These are phyloP conservation scores for Mungos mungo DNA, from an alignment of 2,113 vertebrate genomes.

Conservation along the genomic window DNA sequence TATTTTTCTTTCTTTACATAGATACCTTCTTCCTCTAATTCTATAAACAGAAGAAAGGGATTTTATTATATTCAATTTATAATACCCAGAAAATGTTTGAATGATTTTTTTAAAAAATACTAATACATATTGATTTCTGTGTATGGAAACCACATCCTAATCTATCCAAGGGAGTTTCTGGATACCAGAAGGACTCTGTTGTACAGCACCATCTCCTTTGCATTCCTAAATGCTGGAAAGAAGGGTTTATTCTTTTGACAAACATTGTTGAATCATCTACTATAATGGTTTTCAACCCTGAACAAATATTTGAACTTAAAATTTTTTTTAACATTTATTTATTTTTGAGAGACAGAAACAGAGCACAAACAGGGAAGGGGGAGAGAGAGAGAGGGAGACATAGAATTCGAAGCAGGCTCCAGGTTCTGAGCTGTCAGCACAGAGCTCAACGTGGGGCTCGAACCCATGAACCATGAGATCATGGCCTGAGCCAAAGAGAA, in stretches of 20 bases:
- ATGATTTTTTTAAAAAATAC: background rate
- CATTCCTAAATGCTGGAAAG: background rate
- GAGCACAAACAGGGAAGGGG: too few relatives aligned
- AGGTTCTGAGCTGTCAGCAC: too few relatives aligned
- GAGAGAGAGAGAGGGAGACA: too few relatives aligned
- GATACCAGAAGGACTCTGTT: rapidly evolving
- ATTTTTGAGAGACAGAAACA: too few relatives aligned
- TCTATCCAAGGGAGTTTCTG: rapidly evolving
- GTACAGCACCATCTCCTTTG: background rate
- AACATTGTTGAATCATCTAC: background rate
- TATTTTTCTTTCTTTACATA: background rate
- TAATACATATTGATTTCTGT: background rate
- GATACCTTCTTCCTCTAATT: background rate
- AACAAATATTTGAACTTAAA: background rate
- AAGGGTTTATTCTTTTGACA: background rate
- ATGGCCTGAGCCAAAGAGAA: too few relatives aligned
- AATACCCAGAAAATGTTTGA: background rate
- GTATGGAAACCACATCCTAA: background rate
- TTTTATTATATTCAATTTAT: background rate
- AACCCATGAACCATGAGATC: too few relatives aligned
- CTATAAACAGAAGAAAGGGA: background rate
- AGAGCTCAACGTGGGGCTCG: too few relatives aligned
- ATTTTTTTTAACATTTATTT: background rate
- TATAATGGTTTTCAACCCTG: background rate
- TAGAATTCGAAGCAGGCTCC: too few relatives aligned